Evolutionary conservation across 2,113 vertebrate genomes (phyloP), one percentile per base, ranked within the genome.

Genomic region (Dissostichus mawsoni): DNA sequence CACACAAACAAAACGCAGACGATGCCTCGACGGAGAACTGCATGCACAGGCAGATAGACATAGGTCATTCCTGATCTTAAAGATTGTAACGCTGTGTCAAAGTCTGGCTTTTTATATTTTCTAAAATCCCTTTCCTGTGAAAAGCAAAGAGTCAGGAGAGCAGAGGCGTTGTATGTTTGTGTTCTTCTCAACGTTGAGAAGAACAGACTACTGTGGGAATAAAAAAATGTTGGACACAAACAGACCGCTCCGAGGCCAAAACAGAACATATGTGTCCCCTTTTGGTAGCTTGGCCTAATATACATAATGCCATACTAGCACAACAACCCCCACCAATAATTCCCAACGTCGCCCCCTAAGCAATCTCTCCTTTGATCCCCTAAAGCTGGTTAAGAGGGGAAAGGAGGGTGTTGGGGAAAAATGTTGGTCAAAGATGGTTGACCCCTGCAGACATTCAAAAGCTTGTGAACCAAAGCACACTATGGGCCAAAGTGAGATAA

Each of bases 361-460:
- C 78, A 66, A 80, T 36, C 55, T 44, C 74, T 61, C 13, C 47
- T 47, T 7, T 86, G 53, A 90, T 84, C 90, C 78, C 70, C 52
- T 76, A 84, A 88, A 88, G 77, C 89, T 62, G 82, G 77, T 69
- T 72, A 68, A 79, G 68, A 78, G 83, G 86, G 5, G 47, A 76
- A 52, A 82, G 66, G 76, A 86, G 78, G 78, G 36, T 10, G 59
- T 20, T 61, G 13, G 20, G 11, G 57, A 44, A 52, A 78, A 79
- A 87, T 74, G 71, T 74, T 16, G 25, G 77, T 86, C 76, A 64
- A 75, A 61, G 80, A 29, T 23, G 64, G 62, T 25, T 65, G 74
- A 84, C 44, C n/a, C 13, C n/a, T 17, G 8, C 20, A n/a, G 11
- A 61, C 65, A 18, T 11, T 48, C n/a, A 47, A 63, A 29, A 48